Evolutionary conservation across 2,113 vertebrate genomes (phyloP).

Genomic region (Xyliphius kryptos): DNA sequence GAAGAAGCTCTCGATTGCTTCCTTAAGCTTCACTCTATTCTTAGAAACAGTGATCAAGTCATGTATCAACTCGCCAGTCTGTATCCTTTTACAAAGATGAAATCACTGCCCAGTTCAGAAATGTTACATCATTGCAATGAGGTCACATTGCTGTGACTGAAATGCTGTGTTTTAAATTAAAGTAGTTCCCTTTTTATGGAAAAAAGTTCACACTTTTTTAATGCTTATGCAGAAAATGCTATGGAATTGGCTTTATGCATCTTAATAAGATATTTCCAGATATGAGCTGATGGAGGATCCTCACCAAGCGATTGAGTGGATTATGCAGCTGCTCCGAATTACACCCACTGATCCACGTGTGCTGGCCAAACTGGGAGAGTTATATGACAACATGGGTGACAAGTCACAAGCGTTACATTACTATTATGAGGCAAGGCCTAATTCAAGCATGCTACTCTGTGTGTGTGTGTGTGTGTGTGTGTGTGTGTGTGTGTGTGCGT

Average conservation of each 20-base stretch:
- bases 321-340: conserved; percentile 84
- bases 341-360: conserved; percentile 81
- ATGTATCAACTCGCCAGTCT: conserved; percentile 85
- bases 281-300: conserved; percentile 85
- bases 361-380: conserved; percentile 82
- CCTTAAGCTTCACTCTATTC: conserved; percentile 88
- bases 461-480: too few relatives aligned
- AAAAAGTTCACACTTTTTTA: too few relatives aligned
- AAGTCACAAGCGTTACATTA: conserved; percentile 94
- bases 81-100: too few relatives aligned
- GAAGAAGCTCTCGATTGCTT: conserved; percentile 91
- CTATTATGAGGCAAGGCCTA: conserved; percentile 79
- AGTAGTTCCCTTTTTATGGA: too few relatives aligned
- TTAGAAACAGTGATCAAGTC: conserved; percentile 83
- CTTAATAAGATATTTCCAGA: conserved; percentile 70
- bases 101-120: too few relatives aligned
- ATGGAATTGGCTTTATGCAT: conserved; percentile 28
- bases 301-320: conserved; percentile 86
- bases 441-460: too few relatives aligned
- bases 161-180: too few relatives aligned
- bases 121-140: too few relatives aligned
- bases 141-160: too few relatives aligned
- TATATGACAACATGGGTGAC: conserved; percentile 84
- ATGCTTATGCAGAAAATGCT: too few relatives aligned
- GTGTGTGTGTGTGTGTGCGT: too few relatives aligned